These are phyloP conservation scores for Xestoiulus laeticollis DNA, from an alignment of 2,888 invertebrate species.

Conservation along the genomic window DNA sequence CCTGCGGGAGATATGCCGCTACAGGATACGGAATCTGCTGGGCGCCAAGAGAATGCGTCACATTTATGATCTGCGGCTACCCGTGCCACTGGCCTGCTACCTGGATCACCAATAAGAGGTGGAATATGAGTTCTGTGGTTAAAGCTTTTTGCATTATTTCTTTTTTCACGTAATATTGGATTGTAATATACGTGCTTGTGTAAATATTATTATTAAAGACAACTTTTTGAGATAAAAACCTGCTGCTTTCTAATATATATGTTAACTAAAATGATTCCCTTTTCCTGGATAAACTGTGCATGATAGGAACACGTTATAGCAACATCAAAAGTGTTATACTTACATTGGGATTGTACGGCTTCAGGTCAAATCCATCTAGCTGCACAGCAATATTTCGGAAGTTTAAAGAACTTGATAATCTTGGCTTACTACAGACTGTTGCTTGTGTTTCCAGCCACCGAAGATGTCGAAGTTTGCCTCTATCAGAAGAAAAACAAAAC, in stretches of 20 bases:
- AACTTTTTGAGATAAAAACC: too few relatives aligned
- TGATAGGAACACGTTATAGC: too few relatives aligned
- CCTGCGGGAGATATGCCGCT: slow-evolving; percentile 29
- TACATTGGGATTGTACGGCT: too few relatives aligned
- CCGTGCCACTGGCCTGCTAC: neutral
- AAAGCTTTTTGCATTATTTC: too few relatives aligned
- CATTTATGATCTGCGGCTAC: neutral
- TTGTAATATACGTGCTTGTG: too few relatives aligned
- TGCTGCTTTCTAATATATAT: too few relatives aligned
- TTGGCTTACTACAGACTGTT: neutral
- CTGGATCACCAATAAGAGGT: neutral
- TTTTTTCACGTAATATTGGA: too few relatives aligned
- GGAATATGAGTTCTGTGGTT: neutral
- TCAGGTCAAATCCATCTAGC: neutral
- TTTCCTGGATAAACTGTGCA: too few relatives aligned
- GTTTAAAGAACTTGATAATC: too few relatives aligned
- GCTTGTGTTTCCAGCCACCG: neutral
- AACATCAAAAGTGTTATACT: neutral
- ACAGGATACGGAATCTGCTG: slow-evolving; percentile 17
- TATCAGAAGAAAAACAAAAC: neutral
- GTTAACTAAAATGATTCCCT: too few relatives aligned
- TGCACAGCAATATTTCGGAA: too few relatives aligned
- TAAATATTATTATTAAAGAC: too few relatives aligned
- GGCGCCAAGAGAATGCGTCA: slow-evolving; percentile 1
- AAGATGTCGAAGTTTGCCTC: neutral